Evolutionary conservation across 2,888 invertebrate genomes (phyloP).

Genomic region (Schizaphis graminum): DNA sequence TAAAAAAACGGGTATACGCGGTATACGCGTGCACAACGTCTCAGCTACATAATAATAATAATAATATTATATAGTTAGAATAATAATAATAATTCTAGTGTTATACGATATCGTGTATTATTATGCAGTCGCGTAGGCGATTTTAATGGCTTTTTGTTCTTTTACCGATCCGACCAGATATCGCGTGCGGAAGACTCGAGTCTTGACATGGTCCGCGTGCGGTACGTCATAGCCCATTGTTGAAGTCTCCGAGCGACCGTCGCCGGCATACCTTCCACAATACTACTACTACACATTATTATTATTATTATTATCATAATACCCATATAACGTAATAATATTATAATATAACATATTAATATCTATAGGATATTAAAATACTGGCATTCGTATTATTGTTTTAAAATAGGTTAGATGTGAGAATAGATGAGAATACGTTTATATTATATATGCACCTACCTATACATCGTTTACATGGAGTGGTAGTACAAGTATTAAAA

Average conservation of each 20-base stretch:
- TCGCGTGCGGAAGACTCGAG: slow-evolving; percentile 42
- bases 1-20: not conserved
- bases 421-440: not conserved
- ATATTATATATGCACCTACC: not conserved
- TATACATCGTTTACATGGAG: not conserved
- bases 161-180: slow-evolving; percentile 31
- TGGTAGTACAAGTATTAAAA: not conserved
- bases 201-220: slow-evolving; percentile 41
- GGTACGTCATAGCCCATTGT: slow-evolving; percentile 56
- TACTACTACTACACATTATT: too few relatives aligned
- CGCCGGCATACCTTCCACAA: not conserved
- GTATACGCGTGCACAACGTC: not conserved
- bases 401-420: not conserved
- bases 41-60: not conserved
- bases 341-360: not conserved
- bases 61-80: not conserved
- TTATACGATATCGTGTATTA: not conserved
- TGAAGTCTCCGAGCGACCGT: slow-evolving; percentile 54
- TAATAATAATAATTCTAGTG: not conserved
- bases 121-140: slow-evolving; percentile 41
- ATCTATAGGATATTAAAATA: not conserved
- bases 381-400: not conserved
- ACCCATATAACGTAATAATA: too few relatives aligned
- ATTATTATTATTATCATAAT: not conserved
- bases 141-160: slow-evolving; percentile 46